Conservation (phyloP, 2,888 invertebrate genomes). For the Pyrgus malvae region DNA sequence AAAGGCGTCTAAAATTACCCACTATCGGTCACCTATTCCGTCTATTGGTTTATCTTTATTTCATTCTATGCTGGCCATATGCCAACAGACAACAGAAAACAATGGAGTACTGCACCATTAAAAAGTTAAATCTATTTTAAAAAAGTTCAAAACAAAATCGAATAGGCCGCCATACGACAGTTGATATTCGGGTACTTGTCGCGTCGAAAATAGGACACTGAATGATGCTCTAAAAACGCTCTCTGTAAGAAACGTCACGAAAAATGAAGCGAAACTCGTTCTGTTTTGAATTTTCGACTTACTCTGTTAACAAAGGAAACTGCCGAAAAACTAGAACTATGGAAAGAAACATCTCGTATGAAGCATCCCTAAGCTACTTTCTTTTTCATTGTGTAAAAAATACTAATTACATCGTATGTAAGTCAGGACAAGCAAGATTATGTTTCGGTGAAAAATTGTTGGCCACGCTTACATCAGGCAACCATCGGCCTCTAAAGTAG, state of each 20-base stretch:
- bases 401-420: no score
- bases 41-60: no score
- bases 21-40: no score
- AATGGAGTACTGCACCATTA: no score
- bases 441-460: no score
- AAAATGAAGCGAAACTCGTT: conserved; percentile 14
- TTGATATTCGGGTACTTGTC: conserved; percentile 1
- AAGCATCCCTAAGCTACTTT: neutral
- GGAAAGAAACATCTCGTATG: conserved; percentile 1
- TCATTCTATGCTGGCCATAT: no score
- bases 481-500: no score
- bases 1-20: no score
- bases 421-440: no score
- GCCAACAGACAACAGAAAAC: no score
- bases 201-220: conserved; percentile 10
- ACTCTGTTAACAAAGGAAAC: conserved; percentile 17
- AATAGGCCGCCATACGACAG: neutral
- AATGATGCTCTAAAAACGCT: conserved; percentile 16
- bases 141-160: neutral
- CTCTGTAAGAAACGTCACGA: conserved; percentile 7
- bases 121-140: no score
- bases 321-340: conserved; percentile 8
- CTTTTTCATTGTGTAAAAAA: neutral
- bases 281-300: conserved; percentile 16
- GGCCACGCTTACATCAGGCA: no score